phyloP scores from a whole-genome alignment of 92 coral and sea anemone genomes.

The Zoanthus solanderi region DNA sequence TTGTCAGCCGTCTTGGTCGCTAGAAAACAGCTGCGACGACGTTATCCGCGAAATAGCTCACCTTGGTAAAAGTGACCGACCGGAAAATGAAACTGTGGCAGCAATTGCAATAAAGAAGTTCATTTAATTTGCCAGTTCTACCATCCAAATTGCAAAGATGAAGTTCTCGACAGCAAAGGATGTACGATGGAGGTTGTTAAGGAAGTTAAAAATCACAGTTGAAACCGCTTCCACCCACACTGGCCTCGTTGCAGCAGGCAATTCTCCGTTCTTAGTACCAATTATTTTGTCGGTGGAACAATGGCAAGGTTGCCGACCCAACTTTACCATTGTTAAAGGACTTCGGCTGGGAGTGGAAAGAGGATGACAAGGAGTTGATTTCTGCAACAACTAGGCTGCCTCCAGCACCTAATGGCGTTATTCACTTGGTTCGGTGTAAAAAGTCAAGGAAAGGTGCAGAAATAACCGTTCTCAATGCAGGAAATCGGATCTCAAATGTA shows the following conservation, averaged over 20 bases:
- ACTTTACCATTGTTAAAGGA: background rate
- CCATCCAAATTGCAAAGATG: background rate
- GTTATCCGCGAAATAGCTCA: background rate
- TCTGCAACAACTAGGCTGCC: constrained; percentile 18
- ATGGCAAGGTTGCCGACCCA: background rate
- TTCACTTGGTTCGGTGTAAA: too few species aligned
- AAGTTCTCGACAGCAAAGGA: background rate
- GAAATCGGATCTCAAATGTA: constrained; percentile 62
- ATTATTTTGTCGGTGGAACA: background rate
- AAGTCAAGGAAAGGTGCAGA: background rate
- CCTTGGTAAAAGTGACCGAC: background rate
- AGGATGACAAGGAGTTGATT: constrained; percentile 44
- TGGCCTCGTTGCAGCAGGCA: background rate
- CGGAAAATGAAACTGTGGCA: background rate
- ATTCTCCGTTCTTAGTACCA: background rate
- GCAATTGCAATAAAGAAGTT: background rate
- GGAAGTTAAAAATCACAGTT: background rate
- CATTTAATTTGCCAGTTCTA: background rate
- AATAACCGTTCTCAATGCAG: constrained; percentile 56
- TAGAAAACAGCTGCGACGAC: constrained; percentile 46
- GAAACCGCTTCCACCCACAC: background rate
- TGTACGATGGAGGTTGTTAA: background rate
- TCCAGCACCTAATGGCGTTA: too few species aligned
- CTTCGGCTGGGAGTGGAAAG: background rate
- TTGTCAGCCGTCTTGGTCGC: constrained; percentile 44